Percentiles rank a stretch among this genome's conserved stretches.
Conservation (phyloP, 2,797 vertebrate genomes). For the Siniperca obscura region DNA sequence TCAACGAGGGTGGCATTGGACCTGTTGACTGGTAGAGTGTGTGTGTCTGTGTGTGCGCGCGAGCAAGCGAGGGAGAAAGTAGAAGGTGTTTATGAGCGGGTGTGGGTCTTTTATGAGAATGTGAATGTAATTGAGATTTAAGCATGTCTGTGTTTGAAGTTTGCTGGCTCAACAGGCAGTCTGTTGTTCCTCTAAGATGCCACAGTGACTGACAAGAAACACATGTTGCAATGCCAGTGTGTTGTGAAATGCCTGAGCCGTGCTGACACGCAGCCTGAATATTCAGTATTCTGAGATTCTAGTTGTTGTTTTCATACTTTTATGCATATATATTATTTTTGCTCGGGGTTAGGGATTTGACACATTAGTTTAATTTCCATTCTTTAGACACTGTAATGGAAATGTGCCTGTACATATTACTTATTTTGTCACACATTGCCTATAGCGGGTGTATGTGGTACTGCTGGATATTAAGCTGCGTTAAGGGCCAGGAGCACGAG, state of each 20-base stretch:
- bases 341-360: conserved; percentile 13
- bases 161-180: conserved; percentile 48
- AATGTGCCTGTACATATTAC: background rate
- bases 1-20: conserved; percentile 55
- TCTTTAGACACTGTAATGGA: background rate
- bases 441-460: background rate
- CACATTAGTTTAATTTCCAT: background rate
- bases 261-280: conserved; percentile 20
- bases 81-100: conserved; percentile 45
- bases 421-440: no score
- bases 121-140: conserved; percentile 66
- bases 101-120: conserved; percentile 61
- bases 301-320: conserved; percentile 10
- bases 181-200: conserved; percentile 66
- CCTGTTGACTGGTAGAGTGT: conserved; percentile 63
- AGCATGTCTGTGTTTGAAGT: conserved; percentile 66
- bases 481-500: background rate
- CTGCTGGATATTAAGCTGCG: background rate
- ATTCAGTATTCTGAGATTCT: background rate
- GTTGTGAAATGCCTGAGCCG: conserved; percentile 24
- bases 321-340: background rate
- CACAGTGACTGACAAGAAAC: conserved; percentile 70
- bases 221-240: conserved; percentile 49
- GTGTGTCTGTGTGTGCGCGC: conserved; percentile 9
- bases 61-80: conserved; percentile 13